Conservation (phyloP, 2,113 vertebrate species). For the Python bivittatus region DNA sequence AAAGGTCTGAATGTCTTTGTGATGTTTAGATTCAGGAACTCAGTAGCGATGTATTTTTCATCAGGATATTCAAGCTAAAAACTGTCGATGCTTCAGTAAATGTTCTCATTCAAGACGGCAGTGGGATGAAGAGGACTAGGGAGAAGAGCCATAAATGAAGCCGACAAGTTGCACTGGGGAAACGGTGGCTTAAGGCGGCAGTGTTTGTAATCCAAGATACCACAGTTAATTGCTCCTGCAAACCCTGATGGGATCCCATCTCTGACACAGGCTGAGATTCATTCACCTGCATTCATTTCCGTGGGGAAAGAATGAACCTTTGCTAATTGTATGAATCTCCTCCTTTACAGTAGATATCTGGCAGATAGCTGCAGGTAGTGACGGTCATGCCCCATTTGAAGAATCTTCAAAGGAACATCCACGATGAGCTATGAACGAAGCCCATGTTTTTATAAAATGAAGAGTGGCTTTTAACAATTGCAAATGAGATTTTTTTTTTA, state of each 20-base stretch:
- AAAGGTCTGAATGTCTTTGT: not conserved
- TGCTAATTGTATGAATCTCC: constrained; percentile 32
- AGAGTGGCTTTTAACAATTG: not conserved
- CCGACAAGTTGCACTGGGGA: constrained; percentile 37
- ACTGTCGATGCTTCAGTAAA: constrained; percentile 35
- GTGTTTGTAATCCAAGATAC: not conserved
- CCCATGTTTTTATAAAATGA: not conserved
- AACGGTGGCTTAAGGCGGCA: not conserved
- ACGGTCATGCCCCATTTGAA: constrained; percentile 42
- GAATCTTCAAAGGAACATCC: constrained; percentile 24
- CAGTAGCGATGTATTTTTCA: not conserved
- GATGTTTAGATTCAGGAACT: constrained; percentile 28
- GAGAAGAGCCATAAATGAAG: constrained; percentile 17
- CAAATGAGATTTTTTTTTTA: not conserved
- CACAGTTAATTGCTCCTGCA: not conserved
- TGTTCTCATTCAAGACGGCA: constrained; percentile 46
- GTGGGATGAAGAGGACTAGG: constrained; percentile 19
- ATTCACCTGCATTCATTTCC: too few relatives aligned
- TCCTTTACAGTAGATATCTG: constrained; percentile 51
- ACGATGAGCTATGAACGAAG: not conserved
- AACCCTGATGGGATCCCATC: constrained; percentile 42
- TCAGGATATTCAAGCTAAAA: constrained; percentile 14
- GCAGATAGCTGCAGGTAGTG: constrained; percentile 12
- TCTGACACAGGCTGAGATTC: constrained; percentile 53
- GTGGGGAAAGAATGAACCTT: constrained; percentile 39